Base-by-base conservation (phyloP, 2,888 invertebrate species). In the Melangyna quadrimaculata region DNA sequence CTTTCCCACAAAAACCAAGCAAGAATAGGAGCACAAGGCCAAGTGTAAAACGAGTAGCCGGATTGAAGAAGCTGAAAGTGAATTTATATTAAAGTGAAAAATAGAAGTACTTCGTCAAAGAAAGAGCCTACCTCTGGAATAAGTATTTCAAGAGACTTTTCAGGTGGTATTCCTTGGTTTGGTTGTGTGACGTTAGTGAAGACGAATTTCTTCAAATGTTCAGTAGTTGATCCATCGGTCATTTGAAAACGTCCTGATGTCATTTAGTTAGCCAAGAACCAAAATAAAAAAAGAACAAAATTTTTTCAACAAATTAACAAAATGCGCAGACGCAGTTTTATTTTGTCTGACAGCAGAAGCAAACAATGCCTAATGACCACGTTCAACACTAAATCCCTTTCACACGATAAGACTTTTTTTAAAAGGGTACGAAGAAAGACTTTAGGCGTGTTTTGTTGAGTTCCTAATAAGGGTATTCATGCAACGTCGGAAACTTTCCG, bases 41-140 rank as follows among this genome's bases (percentile, higher is more conserved):
- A 99, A 89, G 97, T 97, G 93, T 98, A 98, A 93, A 98, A 97
- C 71, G 97, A 98, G 93, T 98, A 98, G 88, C 96, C 96, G 14
- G 96, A 96, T 91, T 97, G 96, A 45, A 97, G 92, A 82, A 96
- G 93, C 95, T 97, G 14, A 19, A 14, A 40, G 4, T 6, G 3
- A 43, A 45, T 45, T 45, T 45, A 17, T 51, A 24, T 48, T 1
- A n/a, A 37, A n/a, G 91, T 55, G 93, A 93, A 75, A 88, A 83
- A 73, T 78, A 78, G 27, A 8, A 43, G n/a, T 40, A 40, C 35
- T 4, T 3, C 10, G 14, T n/a, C 4, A 17, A 29, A 5, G 3
- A n/a, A 27, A 37, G 3, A 12, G 0, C 87, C 91, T 93, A 95
- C 95, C 94, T 95, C 95, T 4, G 97, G 97, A 89, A 97, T 96